Evolutionary conservation across 2,113 vertebrate genomes (phyloP).

Genomic region (Willisornis vidua): DNA sequence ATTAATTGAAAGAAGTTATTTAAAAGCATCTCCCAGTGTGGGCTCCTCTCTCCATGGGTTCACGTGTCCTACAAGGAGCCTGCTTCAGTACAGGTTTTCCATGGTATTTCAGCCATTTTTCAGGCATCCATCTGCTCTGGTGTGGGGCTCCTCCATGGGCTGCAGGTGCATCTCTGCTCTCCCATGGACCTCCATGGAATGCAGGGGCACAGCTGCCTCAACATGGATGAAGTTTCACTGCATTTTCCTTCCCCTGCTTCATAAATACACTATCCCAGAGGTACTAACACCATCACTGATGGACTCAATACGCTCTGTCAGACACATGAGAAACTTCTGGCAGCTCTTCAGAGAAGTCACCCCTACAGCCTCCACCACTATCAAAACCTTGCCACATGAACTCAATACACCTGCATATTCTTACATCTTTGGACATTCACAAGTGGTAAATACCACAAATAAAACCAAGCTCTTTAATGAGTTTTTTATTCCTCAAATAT

Average conservation of each 20-base stretch:
- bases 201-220: neutral
- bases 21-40: neutral
- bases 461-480: neutral
- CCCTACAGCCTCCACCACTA: neutral
- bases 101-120: neutral
- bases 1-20: neutral
- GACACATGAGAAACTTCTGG: fast-evolving
- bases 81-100: neutral
- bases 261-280: neutral
- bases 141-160: fast-evolving
- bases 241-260: neutral
- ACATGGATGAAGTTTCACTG: neutral
- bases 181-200: neutral
- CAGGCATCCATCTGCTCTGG: neutral
- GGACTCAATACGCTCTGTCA: neutral
- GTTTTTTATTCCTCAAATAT: neutral
- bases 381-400: neutral
- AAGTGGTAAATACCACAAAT: neutral
- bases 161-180: neutral
- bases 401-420: neutral
- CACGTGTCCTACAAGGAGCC: neutral
- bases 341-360: neutral
- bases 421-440: neutral
- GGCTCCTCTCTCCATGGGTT: neutral
- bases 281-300: neutral